Base-by-base conservation (phyloP, 2,888 invertebrate species). In the Halocaridina rubra region DNA sequence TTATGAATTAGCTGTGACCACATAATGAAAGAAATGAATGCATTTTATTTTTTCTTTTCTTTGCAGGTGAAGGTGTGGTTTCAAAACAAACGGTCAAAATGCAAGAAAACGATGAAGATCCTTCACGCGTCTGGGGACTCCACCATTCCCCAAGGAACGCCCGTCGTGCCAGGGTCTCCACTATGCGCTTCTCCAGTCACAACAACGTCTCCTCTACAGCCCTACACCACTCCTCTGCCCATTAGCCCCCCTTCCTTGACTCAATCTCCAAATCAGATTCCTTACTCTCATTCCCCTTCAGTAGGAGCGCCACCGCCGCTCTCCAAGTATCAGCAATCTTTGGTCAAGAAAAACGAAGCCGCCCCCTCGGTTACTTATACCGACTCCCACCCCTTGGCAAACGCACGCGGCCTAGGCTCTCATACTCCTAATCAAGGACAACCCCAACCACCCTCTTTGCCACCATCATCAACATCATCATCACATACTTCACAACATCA, bases 81-180 rank as follows among this genome's bases (percentile, higher is more conserved):
- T 33, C 76, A 76, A 16, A 76, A 75, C 53, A 94, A 98, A 88
- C 94, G 98, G 89, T 98, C 98, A 92, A 98, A 98, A 93, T 98
- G 97, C 93, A 98, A 98, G 95, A 98, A 98, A 93, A 96, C 97
- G 96, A 96, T 97, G 96, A 98, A 97, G 91, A 97, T 97, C 16
- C 96, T 96, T 39, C 96, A 76, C n/a, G 81, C 78, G 46, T 81
- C 81, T 22, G 64, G 82, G 7, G 77, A 74, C 16, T 53, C 74
- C 0, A 59, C 77, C 5, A 64, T 74, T 8, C 82, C 82, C n/a
- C 76, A 82, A n/a, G 82, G 82, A 0, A 77, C 82, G 8, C 81
- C 78, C 4, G 71, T 82, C 4, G 74, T 61, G 13, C 86, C 86
- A 0, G 81, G 81, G 16, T 86, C 86, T 29, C 86, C 86, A 13